These are phyloP conservation scores for Hippopotamyrus pictus DNA, from an alignment of 2,797 vertebrate species.

Conservation along the genomic window DNA sequence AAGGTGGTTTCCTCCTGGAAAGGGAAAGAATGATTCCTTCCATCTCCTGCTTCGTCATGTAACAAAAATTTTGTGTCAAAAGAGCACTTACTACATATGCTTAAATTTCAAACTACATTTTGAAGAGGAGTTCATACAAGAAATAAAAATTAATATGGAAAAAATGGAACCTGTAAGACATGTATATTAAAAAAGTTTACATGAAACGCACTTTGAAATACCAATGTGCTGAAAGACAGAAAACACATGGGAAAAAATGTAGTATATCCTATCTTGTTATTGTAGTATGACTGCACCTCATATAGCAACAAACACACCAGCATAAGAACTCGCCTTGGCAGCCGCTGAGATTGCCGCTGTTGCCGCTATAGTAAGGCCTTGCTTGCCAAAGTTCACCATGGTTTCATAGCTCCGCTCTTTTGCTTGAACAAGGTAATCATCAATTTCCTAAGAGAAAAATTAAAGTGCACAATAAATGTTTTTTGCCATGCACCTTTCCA, in stretches of 20 bases:
- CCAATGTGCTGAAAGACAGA: neutral
- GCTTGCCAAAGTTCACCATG: conserved; percentile 76
- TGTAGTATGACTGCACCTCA: neutral
- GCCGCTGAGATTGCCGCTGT: conserved; percentile 71
- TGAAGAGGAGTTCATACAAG: neutral
- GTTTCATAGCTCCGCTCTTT: conserved; percentile 79
- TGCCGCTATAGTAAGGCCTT: conserved; percentile 73
- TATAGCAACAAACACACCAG: neutral
- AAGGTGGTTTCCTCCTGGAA: neutral
- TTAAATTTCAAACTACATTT: neutral
- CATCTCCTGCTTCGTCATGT: neutral
- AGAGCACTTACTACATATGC: neutral
- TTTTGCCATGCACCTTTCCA: neutral
- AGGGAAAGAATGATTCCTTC: neutral
- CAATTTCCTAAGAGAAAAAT: conserved; percentile 66
- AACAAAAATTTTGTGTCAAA: neutral
- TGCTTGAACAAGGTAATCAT: conserved; percentile 76
- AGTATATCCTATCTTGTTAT: neutral
- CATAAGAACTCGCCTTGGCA: conserved; percentile 61
- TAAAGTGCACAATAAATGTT: neutral
- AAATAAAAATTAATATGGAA: neutral
- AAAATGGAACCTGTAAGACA: neutral
- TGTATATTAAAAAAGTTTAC: neutral
- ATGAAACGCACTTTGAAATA: neutral
- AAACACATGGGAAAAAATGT: neutral